These are phyloP conservation scores for Collichthys lucidus DNA, from an alignment of 2,113 vertebrate genomes.

Conservation along the genomic window DNA sequence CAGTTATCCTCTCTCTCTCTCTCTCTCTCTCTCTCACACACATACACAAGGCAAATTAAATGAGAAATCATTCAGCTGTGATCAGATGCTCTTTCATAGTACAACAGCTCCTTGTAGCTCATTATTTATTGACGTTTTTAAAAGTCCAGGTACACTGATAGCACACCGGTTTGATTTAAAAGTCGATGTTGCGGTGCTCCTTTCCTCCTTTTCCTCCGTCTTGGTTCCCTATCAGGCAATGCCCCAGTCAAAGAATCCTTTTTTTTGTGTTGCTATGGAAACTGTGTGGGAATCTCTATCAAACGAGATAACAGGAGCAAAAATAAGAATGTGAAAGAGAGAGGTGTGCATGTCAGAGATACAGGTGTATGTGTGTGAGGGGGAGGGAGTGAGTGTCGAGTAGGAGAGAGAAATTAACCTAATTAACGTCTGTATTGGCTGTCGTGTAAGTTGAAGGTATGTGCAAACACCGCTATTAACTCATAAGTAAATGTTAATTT, in stretches of 20 bases:
- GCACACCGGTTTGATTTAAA: slow-evolving; percentile 6
- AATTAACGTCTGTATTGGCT: neutral
- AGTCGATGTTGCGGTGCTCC: slow-evolving; percentile 12
- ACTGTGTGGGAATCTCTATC: slow-evolving; percentile 78
- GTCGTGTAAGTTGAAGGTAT: neutral
- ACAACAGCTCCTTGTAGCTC: slow-evolving; percentile 8
- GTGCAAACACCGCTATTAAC: slow-evolving; percentile 8
- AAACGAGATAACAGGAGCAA: slow-evolving; percentile 65
- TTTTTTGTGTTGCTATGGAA: slow-evolving; percentile 78
- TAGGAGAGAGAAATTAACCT: neutral
- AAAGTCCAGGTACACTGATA: slow-evolving; percentile 23
- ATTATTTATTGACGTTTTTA: slow-evolving; percentile 43
- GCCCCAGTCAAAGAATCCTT: slow-evolving; percentile 39
- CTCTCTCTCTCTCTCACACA: neutral
- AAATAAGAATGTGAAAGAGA: slow-evolving; percentile 57
- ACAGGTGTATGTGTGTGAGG: slow-evolving; percentile 32
- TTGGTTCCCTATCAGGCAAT: slow-evolving; percentile 49
- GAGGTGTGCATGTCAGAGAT: slow-evolving; percentile 32
- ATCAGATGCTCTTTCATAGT: slow-evolving; percentile 44
- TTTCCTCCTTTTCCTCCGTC: slow-evolving; percentile 15
- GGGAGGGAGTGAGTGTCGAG: neutral
- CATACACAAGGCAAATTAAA: slow-evolving; percentile 26
- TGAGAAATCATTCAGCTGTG: slow-evolving; percentile 24
- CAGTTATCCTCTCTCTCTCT: neutral
- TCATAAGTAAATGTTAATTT: neutral